These are phyloP conservation scores for Mandrillus leucophaeus DNA, from an alignment of 2,113 vertebrate genomes.

Conservation along the genomic window DNA sequence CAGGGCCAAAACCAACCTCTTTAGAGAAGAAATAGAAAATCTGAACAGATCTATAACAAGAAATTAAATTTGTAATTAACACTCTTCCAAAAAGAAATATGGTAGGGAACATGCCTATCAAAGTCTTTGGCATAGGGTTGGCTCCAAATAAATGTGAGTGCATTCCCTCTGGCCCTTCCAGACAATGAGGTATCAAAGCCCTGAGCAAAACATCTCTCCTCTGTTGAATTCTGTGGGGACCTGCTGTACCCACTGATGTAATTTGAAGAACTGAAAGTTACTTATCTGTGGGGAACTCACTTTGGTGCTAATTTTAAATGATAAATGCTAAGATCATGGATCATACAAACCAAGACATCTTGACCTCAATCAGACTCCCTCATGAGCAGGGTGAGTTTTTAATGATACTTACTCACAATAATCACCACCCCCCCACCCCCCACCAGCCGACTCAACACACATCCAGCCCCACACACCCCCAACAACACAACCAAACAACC, in stretches of 20 bases:
- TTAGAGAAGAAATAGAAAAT: not conserved
- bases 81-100: not conserved
- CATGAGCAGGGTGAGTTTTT: not conserved
- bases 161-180: not conserved
- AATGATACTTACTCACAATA: not conserved
- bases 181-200: not conserved
- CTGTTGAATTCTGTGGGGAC: not conserved
- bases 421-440: not conserved
- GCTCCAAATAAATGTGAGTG: not conserved
- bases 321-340: not conserved
- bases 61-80: not conserved
- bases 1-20: no score
- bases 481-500: not conserved
- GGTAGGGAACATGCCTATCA: not conserved
- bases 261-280: not conserved
- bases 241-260: not conserved
- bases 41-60: not conserved
- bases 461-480: not conserved
- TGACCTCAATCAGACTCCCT: not conserved
- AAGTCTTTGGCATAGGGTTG: not conserved
- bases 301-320: not conserved
- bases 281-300: not conserved
- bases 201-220: not conserved
- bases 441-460: not conserved
- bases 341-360: not conserved